Evolutionary conservation across 2,113 vertebrate genomes (phyloP), one percentile per base, ranked within the genome.

Genomic region (Syrrhaptes paradoxus): DNA sequence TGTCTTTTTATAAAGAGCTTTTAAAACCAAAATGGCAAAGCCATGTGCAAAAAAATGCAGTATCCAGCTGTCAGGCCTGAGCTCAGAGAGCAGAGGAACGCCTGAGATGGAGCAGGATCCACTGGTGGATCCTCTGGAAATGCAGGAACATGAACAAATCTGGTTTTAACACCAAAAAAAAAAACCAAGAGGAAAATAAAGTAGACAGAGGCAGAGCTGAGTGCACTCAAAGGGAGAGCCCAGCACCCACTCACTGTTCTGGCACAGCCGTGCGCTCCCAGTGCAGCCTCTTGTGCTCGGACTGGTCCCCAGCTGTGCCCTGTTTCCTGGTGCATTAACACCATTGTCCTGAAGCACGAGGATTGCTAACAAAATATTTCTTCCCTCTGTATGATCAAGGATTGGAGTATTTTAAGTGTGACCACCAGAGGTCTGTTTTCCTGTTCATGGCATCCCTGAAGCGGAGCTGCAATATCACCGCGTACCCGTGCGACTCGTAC

Each of bases 381-480:
- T 90, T 55, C 65, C 88, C 77, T 85, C 36, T 95, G 84, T 84
- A 3, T n/a, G 34, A 87, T n/a, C 18, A 96, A 99, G 99, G 99
- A 72, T 91, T 98, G 90, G 97, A 97, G 20, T 99, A 99, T 92
- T 99, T 99, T 66, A 99, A 99, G 93, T 99, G 99, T 58, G 99
- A 99, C 98, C 99, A 99, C 97, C 99, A 99, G 98, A 98, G 99
- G 87, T 99, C 99, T 0, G 98, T 99, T 76, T 98, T 98, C 57
- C 98, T 99, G 68, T 99, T 97, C 97, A 91, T 99, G 72, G 98
- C 98, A 31, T 98, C 99, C 58, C 97, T 99, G 96, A 98, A 95
- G 86, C 95, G 93, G 41, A 98, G 98, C 93, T 99, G 99, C 87
- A 92, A 95, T 10, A 96, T 99, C 63, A 98, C 97, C 0, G 98